Percentiles rank a stretch among this genome's conserved stretches.
Evolutionary conservation across 2,113 vertebrate genomes (phyloP).

Genomic region (Takifugu bimaculatus): DNA sequence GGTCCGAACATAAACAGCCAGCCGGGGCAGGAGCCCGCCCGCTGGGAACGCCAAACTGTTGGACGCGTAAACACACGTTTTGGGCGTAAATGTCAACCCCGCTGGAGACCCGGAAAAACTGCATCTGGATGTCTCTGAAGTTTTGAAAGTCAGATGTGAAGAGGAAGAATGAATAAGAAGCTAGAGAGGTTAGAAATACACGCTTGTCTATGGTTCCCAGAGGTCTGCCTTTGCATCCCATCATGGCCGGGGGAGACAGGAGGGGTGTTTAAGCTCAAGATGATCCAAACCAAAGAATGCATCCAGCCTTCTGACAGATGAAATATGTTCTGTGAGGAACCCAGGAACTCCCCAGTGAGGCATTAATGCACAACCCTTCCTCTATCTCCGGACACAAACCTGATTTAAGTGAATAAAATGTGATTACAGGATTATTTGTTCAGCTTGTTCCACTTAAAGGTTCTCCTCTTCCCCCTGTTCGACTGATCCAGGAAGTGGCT

Average conservation of each 20-base stretch:
- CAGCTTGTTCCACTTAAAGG: slow-evolving; percentile 26
- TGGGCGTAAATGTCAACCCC: slow-evolving; percentile 32
- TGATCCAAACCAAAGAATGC: slow-evolving; percentile 73
- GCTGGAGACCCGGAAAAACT: slow-evolving; percentile 5
- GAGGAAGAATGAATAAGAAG: too few relatives aligned
- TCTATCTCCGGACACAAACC: slow-evolving; percentile 26
- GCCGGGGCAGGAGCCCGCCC: slow-evolving; percentile 46
- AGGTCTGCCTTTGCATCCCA: too few relatives aligned
- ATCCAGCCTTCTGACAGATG: slow-evolving; percentile 67
- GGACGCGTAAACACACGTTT: slow-evolving; percentile 55
- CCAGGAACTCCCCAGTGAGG: slow-evolving; percentile 58
- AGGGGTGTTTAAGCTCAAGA: slow-evolving; percentile 73
- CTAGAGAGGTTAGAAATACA: too few relatives aligned
- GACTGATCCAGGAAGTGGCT: slow-evolving; percentile 1
- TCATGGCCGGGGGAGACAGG: slow-evolving; percentile 35
- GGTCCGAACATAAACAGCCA: slow-evolving; percentile 69
- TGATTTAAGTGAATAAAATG: slow-evolving; percentile 33
- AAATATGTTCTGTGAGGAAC: slow-evolving; percentile 69
- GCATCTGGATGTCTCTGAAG: neutral
- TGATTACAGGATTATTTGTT: slow-evolving; percentile 33
- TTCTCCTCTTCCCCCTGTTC: slow-evolving; percentile 14
- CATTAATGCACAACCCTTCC: slow-evolving; percentile 57
- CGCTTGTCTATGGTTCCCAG: too few relatives aligned
- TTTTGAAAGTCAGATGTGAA: too few relatives aligned
- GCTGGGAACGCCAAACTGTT: slow-evolving; percentile 43